Percentiles rank a stretch among this genome's conserved stretches.
Conservation (phyloP, 1,140 invertebrate species). For the Notospermus geniculatus region DNA sequence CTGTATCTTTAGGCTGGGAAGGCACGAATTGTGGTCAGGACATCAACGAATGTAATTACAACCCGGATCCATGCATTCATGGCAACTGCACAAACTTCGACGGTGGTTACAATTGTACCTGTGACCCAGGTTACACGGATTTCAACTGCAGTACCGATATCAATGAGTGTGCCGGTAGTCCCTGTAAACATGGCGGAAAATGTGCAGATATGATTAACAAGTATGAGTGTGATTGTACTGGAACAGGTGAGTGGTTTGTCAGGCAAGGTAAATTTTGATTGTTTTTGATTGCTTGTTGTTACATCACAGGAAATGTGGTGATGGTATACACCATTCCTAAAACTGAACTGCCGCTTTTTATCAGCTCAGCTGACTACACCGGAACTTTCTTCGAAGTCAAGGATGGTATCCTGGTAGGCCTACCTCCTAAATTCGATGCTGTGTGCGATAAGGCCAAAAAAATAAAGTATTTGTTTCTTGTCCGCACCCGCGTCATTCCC, state of each 20-base stretch:
- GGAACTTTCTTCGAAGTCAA: too few relatives aligned
- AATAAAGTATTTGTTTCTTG: too few relatives aligned
- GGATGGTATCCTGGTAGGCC: too few relatives aligned
- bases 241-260: neutral
- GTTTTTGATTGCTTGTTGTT: too few relatives aligned
- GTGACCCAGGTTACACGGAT: neutral
- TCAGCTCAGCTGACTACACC: too few relatives aligned
- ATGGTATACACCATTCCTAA: too few relatives aligned
- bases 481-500: too few relatives aligned
- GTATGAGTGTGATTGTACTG: slow-evolving; percentile 25
- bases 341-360: too few relatives aligned
- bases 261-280: too few relatives aligned
- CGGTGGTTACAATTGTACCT: slow-evolving; percentile 3
- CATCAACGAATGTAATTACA: slow-evolving; percentile 36
- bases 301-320: too few relatives aligned
- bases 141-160: slow-evolving; percentile 16
- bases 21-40: slow-evolving; percentile 36
- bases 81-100: slow-evolving; percentile 5
- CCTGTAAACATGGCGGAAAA: slow-evolving; percentile 32
- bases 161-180: slow-evolving; percentile 28
- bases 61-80: neutral
- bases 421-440: too few relatives aligned
- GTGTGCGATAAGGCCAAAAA: too few relatives aligned
- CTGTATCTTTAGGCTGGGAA: slow-evolving; percentile 20
- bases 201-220: slow-evolving; percentile 26